Percentiles rank a stretch among this genome's conserved stretches.
phyloP scores from a whole-genome alignment of 2,888 invertebrate species.

The Netelia inedita region DNA sequence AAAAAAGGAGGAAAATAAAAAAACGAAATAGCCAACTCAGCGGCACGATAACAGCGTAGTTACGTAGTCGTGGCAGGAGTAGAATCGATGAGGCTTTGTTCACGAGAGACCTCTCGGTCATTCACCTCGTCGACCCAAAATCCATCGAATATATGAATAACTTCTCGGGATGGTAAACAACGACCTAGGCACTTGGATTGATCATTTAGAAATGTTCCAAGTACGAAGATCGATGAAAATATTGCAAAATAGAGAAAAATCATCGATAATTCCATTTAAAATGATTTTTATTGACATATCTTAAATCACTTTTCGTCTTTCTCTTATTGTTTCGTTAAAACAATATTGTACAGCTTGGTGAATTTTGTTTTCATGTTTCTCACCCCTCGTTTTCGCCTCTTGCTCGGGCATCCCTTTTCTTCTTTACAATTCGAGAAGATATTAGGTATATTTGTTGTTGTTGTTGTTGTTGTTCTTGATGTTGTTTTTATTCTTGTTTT shows the following conservation, averaged over 20 bases:
- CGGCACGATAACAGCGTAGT: constrained; percentile 10
- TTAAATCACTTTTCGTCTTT: constrained; percentile 79
- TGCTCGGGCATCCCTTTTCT: neutral
- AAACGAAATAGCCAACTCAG: neutral
- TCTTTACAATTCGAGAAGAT: constrained; percentile 39
- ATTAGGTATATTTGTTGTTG: neutral
- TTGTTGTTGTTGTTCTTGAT: neutral
- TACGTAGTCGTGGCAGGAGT: neutral
- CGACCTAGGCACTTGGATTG: constrained; percentile 20
- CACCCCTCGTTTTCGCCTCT: constrained; percentile 8
- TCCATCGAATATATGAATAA: constrained; percentile 27
- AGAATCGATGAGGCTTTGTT: constrained; percentile 61
- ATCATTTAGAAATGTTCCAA: constrained; percentile 2
- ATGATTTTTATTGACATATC: constrained; percentile 78
- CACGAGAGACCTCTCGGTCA: constrained; percentile 9
- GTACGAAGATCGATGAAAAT: neutral
- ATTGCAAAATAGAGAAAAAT: neutral
- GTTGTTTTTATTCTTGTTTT: neutral
- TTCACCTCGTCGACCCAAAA: constrained; percentile 59
- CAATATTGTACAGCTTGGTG: constrained; percentile 72
- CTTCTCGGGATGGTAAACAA: neutral
- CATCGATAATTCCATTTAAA: constrained; percentile 70
- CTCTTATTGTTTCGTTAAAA: constrained; percentile 75
- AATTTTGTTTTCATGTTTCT: constrained; percentile 44
- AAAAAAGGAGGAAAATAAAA: constrained; percentile 20